Conservation (phyloP, 2,888 invertebrate species). For the Pristionchus maxplancki region DNA sequence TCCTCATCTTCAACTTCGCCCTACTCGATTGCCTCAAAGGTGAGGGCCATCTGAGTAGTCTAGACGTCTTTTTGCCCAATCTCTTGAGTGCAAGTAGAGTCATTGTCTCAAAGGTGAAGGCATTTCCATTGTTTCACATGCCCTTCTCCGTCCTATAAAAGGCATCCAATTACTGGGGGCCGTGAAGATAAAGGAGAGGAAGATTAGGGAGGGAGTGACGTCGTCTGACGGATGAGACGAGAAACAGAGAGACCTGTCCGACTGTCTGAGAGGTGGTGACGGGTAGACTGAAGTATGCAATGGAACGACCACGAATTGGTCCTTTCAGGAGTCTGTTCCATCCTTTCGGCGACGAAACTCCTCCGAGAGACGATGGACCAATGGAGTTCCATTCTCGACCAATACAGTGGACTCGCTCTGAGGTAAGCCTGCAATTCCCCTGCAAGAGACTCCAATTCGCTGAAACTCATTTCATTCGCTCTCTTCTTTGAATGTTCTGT, state of each 20-base stretch:
- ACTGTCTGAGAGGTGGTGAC: neutral
- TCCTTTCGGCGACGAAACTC: neutral
- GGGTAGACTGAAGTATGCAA: neutral
- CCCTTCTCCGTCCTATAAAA: neutral
- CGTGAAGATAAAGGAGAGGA: neutral
- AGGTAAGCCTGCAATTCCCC: constrained; percentile 48
- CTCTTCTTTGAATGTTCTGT: neutral
- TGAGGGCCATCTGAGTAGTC: constrained; percentile 36
- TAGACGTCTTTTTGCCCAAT: too few relatives aligned
- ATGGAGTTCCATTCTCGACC: constrained; percentile 63
- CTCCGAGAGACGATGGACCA: constrained; percentile 17
- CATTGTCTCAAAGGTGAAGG: neutral
- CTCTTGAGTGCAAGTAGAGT: too few relatives aligned
- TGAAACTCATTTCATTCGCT: neutral
- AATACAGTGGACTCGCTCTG: constrained; percentile 61
- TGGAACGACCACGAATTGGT: too few relatives aligned
- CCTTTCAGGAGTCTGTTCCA: constrained; percentile 12
- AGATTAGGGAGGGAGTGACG: neutral
- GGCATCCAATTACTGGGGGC: neutral
- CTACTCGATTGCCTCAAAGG: constrained; percentile 70
- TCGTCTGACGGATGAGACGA: neutral
- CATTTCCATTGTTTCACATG: neutral
- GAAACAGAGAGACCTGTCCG: neutral
- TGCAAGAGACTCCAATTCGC: neutral
- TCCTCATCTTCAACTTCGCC: constrained; percentile 69